Conservation (phyloP, 2,113 vertebrate species). For the Marmota flaviventris region DNA sequence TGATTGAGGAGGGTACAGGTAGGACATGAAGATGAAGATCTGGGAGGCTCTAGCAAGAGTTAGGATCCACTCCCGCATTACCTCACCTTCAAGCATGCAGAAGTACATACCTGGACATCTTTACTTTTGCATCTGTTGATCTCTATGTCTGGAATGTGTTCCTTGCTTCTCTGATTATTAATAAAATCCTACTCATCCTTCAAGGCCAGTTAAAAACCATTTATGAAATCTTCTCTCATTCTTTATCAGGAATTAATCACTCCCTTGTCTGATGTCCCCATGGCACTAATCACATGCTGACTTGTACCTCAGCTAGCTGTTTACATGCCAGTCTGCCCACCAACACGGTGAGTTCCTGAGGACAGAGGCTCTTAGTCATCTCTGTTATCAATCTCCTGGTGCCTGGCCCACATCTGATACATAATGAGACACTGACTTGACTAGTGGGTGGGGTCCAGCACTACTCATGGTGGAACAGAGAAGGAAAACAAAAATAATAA, state of each 20-base stretch:
- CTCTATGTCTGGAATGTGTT: constrained; percentile 48
- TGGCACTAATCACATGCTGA: constrained; percentile 43
- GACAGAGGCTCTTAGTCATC: constrained; percentile 60
- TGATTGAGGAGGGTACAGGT: neutral
- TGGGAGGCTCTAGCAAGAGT: neutral
- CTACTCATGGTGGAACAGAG: neutral
- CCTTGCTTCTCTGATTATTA: neutral
- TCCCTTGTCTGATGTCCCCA: constrained; percentile 38
- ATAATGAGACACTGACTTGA: constrained; percentile 22
- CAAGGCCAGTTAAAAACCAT: constrained; percentile 7
- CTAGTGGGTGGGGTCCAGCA: constrained; percentile 19
- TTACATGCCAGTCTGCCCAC: constrained; percentile 46
- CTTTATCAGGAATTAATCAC: constrained; percentile 45
- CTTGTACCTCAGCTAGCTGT: constrained; percentile 22
- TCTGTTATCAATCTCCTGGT: neutral
- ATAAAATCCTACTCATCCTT: constrained; percentile 49
- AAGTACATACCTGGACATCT: neutral
- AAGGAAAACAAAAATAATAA: constrained; percentile 73
- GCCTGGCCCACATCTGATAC: constrained; percentile 1
- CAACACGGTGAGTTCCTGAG: neutral
- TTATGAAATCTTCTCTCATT: constrained; percentile 39
- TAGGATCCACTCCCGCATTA: neutral
- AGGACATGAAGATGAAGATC: neutral
- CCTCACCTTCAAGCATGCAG: neutral
- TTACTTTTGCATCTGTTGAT: neutral